These are phyloP conservation scores for Zeugodacus cucurbitae DNA, from an alignment of 1,140 invertebrate species.

Conservation along the genomic window DNA sequence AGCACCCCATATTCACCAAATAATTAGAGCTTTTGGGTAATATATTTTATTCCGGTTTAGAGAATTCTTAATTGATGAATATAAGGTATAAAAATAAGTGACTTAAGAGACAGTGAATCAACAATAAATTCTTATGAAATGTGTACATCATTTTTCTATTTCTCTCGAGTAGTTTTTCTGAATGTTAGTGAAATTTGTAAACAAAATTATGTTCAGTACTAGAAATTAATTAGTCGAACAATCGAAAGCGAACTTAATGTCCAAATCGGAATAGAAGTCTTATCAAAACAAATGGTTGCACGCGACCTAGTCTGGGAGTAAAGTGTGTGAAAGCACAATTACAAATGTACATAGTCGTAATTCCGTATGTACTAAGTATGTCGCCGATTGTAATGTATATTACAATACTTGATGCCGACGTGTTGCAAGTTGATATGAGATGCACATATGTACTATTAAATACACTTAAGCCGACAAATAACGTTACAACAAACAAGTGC, in stretches of 20 bases:
- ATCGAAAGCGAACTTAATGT: neutral
- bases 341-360: neutral
- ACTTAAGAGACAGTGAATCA: too few relatives aligned
- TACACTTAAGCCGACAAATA: neutral
- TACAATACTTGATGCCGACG: neutral
- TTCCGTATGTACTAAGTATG: neutral
- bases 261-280: neutral
- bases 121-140: too few relatives aligned
- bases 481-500: neutral
- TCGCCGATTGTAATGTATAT: neutral
- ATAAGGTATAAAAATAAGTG: too few relatives aligned
- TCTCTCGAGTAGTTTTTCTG: too few relatives aligned
- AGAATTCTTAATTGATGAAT: too few relatives aligned
- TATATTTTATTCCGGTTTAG: too few relatives aligned
- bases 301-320: neutral
- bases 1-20: too few relatives aligned
- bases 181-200: neutral
- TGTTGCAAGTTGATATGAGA: neutral
- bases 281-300: neutral
- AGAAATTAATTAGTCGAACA: neutral
- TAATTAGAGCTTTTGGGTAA: too few relatives aligned
- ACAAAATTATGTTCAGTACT: neutral
- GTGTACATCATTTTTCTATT: too few relatives aligned
- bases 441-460: neutral
- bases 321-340: neutral